phyloP scores from a whole-genome alignment of 2,888 invertebrate species.

The Nemapogon koenigi region DNA sequence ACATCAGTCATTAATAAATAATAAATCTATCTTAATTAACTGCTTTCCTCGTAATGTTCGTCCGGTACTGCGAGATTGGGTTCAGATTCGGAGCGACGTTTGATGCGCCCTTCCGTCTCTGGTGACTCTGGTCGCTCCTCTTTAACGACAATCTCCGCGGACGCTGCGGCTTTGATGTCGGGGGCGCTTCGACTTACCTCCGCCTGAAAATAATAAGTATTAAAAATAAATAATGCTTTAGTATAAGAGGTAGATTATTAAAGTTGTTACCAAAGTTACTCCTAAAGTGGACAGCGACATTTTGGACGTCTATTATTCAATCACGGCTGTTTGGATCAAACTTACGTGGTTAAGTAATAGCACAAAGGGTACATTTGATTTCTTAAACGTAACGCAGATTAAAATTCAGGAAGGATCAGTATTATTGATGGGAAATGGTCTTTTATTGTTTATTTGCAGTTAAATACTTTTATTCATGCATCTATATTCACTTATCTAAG shows the following conservation, averaged over 20 bases:
- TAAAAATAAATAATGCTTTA: not conserved
- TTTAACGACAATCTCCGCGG: slow-evolving; percentile 21
- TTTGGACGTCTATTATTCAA: no score
- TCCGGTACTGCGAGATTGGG: slow-evolving; percentile 64
- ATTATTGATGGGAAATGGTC: no score
- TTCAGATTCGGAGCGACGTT: slow-evolving; percentile 69
- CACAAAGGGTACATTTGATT: no score
- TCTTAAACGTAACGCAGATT: no score
- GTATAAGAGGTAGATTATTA: not conserved
- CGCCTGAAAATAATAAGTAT: slow-evolving; percentile 26
- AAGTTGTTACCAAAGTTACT: not conserved
- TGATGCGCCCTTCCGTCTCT: slow-evolving; percentile 46
- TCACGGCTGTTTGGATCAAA: no score
- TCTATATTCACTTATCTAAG: no score
- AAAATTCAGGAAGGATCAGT: no score
- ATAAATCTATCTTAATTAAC: slow-evolving; percentile 13
- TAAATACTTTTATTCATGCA: no score
- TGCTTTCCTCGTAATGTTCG: slow-evolving; percentile 40
- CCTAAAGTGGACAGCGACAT: no score
- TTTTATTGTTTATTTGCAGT: no score
- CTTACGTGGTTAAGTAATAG: no score
- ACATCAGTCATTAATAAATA: no score
- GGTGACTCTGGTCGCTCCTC: slow-evolving; percentile 33
- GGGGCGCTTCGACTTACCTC: slow-evolving; percentile 68
- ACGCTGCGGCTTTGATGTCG: slow-evolving; percentile 52